These are phyloP conservation scores for Melanargia galathea DNA, from an alignment of 2,888 invertebrate species.

Conservation along the genomic window DNA sequence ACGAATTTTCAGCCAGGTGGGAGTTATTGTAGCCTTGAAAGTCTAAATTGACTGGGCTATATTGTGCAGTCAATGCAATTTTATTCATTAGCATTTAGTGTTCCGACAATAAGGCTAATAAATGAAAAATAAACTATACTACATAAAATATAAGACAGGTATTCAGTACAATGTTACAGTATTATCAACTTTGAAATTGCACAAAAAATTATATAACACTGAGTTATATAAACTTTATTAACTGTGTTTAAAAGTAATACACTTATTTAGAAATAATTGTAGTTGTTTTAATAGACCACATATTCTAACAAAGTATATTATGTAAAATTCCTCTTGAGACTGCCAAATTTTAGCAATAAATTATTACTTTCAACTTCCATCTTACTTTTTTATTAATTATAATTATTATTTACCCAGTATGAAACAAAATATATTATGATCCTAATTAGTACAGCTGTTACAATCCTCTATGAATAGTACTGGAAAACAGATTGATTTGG, in stretches of 20 bases:
- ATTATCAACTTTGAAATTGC: not conserved
- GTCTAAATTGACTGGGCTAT: too few species aligned
- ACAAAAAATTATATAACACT: not conserved
- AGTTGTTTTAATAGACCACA: not conserved
- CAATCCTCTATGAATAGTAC: too few species aligned
- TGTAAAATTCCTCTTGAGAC: conserved; percentile 2
- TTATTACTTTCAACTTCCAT: not conserved
- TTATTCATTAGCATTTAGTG: not conserved
- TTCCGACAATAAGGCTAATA: not conserved
- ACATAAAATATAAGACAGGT: not conserved
- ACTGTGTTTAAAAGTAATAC: not conserved
- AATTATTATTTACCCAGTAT: not conserved
- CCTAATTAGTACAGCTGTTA: not conserved
- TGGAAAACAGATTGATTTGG: too few species aligned
- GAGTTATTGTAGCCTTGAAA: too few species aligned
- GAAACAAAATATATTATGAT: not conserved
- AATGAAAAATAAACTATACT: not conserved
- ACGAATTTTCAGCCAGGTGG: too few species aligned
- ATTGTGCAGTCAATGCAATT: not conserved
- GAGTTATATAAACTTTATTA: not conserved
- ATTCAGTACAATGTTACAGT: conserved; percentile 2
- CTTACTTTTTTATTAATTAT: not conserved
- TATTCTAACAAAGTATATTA: not conserved
- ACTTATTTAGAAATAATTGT: not conserved
- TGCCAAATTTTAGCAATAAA: conserved; percentile 20